A percentile compares a stretch with the other conserved stretches of the same genome.
Conservation (phyloP, 1,140 invertebrate genomes). For the Drosophila kurseongensis region DNA sequence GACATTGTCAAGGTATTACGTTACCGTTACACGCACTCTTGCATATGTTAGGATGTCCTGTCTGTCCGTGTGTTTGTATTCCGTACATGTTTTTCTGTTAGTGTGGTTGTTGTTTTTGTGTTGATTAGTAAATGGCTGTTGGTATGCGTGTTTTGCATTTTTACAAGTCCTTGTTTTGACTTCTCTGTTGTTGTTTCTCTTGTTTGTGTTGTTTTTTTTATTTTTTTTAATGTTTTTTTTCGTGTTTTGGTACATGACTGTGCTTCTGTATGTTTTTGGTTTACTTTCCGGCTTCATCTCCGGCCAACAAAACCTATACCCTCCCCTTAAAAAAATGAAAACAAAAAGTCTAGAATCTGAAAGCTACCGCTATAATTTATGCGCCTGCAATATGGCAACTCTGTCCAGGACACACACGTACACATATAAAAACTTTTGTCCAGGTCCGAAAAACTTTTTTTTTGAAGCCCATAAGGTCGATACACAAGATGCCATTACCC, state of each 20-base stretch:
- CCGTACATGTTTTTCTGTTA: conserved; percentile 49
- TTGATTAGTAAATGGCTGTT: conserved; percentile 77
- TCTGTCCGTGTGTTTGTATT: conserved; percentile 41
- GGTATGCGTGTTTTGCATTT: conserved; percentile 37
- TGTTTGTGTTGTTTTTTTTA: conserved; percentile 39
- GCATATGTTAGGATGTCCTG: conserved; percentile 25
- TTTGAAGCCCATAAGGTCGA: conserved; percentile 71
- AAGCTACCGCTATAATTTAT: conserved; percentile 75
- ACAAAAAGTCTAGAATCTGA: conserved; percentile 32
- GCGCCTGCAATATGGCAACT: conserved; percentile 79
- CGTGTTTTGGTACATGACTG: conserved; percentile 15
- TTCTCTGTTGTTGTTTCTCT: conserved; percentile 40
- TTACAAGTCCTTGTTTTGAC: conserved; percentile 42
- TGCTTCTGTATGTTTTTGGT: conserved; percentile 59
- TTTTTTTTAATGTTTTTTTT: conserved; percentile 30
- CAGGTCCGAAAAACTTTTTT: conserved; percentile 67
- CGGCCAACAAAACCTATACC: conserved; percentile 62
- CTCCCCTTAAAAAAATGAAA: conserved; percentile 24
- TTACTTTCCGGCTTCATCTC: conserved; percentile 81
- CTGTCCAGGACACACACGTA: conserved; percentile 40
- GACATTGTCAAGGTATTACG: conserved; percentile 63
- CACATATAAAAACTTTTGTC: conserved; percentile 58
- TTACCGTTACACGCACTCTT: conserved; percentile 47
- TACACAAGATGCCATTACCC: conserved; percentile 70
- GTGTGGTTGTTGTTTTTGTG: conserved; percentile 55